Percentiles rank a stretch among this genome's conserved stretches.
Conservation (phyloP, 2,797 vertebrate genomes). For the Loris lydekkerianus region DNA sequence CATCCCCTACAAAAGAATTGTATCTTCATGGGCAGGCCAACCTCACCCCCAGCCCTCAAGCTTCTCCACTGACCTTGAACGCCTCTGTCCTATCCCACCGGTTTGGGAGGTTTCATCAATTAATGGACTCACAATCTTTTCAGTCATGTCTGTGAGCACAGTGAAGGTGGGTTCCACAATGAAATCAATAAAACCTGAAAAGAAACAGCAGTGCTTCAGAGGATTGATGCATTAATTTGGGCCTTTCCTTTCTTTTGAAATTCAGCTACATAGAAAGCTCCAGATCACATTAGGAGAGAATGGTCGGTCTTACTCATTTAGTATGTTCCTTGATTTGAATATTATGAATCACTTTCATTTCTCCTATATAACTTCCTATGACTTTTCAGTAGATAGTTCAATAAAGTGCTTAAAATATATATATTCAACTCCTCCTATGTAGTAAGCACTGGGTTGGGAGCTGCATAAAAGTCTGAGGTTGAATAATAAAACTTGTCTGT, state of each 20-base stretch:
- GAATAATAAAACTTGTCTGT: background rate
- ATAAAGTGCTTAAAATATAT: conserved; percentile 8
- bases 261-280: background rate
- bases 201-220: conserved; percentile 73
- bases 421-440: background rate
- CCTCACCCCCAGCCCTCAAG: background rate
- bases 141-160: conserved; percentile 95
- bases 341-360: conserved; percentile 2
- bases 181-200: conserved; percentile 97
- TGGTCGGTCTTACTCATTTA: background rate
- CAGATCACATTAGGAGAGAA: background rate
- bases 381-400: conserved; percentile 36
- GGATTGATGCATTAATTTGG: background rate
- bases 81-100: conserved; percentile 89
- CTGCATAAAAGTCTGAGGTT: background rate
- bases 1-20: background rate
- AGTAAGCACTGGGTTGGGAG: background rate
- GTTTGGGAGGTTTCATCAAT: conserved; percentile 92
- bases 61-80: conserved; percentile 91
- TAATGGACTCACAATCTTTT: conserved; percentile 95
- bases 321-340: background rate
- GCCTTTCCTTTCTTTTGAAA: background rate
- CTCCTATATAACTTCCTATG: background rate
- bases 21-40: too few relatives aligned
- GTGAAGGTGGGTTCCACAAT: conserved; percentile 98